Conservation (phyloP, 2,888 invertebrate species). For the Volucella inanis region DNA sequence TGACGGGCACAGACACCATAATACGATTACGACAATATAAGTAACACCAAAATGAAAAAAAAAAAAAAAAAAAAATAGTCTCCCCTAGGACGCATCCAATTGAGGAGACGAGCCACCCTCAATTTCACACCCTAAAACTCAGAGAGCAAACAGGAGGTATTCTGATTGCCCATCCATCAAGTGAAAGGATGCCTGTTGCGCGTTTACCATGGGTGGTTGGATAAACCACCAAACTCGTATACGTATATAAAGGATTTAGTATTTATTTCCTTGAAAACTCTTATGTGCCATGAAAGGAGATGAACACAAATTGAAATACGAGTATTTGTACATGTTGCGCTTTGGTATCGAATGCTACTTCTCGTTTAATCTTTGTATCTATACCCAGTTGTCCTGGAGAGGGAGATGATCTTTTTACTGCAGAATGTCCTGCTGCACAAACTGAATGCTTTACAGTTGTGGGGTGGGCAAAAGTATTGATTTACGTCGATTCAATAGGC, state of each 20-base stretch:
- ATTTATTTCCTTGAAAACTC: slow-evolving; percentile 44
- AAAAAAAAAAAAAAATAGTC: not conserved
- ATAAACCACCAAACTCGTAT: slow-evolving; percentile 9
- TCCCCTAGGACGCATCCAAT: slow-evolving; percentile 25
- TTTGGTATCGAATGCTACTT: slow-evolving; percentile 34
- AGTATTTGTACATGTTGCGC: slow-evolving; percentile 49
- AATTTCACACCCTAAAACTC: slow-evolving; percentile 58
- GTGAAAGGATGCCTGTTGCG: slow-evolving; percentile 71
- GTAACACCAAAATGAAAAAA: slow-evolving; percentile 4
- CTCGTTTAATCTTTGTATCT: slow-evolving; percentile 2
- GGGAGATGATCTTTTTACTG: not conserved
- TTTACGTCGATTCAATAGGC: slow-evolving; percentile 45
- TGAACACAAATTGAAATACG: slow-evolving; percentile 31
- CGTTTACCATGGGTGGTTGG: slow-evolving; percentile 51
- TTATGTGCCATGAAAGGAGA: not conserved
- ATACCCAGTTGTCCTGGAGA: not conserved
- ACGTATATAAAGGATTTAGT: slow-evolving; percentile 34
- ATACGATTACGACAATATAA: not conserved
- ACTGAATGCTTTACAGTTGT: slow-evolving; percentile 3
- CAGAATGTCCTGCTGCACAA: slow-evolving; percentile 9
- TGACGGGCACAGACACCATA: not conserved
- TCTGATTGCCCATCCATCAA: slow-evolving; percentile 66
- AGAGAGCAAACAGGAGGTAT: slow-evolving; percentile 64
- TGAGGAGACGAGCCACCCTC: slow-evolving; percentile 11
- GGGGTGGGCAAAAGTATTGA: slow-evolving; percentile 37